Conservation (phyloP, 1,140 invertebrate genomes). For the Phthorimaea operculella region DNA sequence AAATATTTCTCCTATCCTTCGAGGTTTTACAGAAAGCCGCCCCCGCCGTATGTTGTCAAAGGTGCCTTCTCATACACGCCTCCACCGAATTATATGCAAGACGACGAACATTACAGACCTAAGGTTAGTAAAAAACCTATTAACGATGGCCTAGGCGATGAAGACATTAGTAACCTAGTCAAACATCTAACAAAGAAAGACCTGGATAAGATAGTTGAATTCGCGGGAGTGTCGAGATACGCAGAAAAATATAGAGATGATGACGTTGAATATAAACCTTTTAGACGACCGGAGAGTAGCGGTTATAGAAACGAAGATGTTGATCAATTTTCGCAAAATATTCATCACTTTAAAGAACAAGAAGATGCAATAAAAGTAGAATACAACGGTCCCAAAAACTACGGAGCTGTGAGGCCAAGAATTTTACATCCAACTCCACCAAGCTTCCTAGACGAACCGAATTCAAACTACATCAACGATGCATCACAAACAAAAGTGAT, state of each 20-base stretch:
- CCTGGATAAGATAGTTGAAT: constrained; percentile 46
- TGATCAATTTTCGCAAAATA: not conserved
- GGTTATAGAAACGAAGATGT: not conserved
- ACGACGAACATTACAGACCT: constrained; percentile 27
- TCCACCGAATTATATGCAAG: constrained; percentile 33
- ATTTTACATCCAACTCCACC: not conserved
- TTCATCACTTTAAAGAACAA: not conserved
- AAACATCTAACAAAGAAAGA: constrained; percentile 53
- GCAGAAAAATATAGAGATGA: constrained; percentile 12
- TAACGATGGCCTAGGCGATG: constrained; percentile 38
- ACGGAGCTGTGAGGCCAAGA: not conserved
- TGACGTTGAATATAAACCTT: not conserved
- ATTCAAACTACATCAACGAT: not conserved
- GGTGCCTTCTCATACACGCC: constrained; percentile 44
- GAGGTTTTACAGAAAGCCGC: constrained; percentile 36
- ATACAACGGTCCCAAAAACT: not conserved
- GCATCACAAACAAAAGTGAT: not conserved
- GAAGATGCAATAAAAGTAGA: not conserved
- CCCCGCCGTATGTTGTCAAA: constrained; percentile 29
- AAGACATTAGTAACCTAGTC: constrained; percentile 46
- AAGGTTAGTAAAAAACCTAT: constrained; percentile 48
- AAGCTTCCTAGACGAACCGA: not conserved
- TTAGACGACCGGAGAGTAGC: not conserved
- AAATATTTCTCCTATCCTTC: constrained; percentile 44
- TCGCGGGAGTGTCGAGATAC: constrained; percentile 31